Base-by-base conservation (phyloP, 2,797 vertebrate genomes). In the Xiphophorus birchmanni region DNA sequence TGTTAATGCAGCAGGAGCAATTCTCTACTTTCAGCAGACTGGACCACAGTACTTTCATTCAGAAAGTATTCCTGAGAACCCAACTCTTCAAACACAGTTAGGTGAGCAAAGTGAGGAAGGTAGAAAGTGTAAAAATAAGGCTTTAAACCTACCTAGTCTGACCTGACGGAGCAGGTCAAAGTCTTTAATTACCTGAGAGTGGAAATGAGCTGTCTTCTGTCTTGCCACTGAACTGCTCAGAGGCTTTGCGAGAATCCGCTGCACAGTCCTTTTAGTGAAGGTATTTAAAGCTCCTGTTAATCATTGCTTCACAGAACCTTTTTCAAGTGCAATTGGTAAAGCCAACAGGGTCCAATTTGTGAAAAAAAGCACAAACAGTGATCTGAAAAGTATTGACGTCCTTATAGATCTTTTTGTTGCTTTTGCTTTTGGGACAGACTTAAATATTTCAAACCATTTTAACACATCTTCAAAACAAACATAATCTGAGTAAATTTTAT, bases 151-250 rank as follows among this genome's bases (percentile, higher is more conserved):
- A n/a, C 50, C 58, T 15, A 7, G 26, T 45, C 32, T 74, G 73
- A 54, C 48, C 48, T 54, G 77, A 90, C 67, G 65, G 74, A 83
- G 80, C 65, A 86, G 58, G 87, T 83, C 77, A 87, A 60, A 32
- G 48, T 74, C 75, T 83, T 89, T 90, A 90, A 90, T 90, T 88
- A 88, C 83, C 75, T 69, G 67, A 42, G 40, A 83, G 86, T 44
- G 78, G 48, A 86, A 73, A 85, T 60, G 79, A 54, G 23, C 45
- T 85, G 80, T 74, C 56, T 81, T 83, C 85, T 87, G 80, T 84
- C 73, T 88, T 79, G 63, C 42, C 32, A 45, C 77, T 45, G 78
- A 84, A 88, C 78, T 79, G 83, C 90, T 88, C 85, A 87, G 81
- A 52, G 63, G n/a, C 35, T 73, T 76, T 58, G 40, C 26, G 65